phyloP scores from a whole-genome alignment of 2,113 vertebrate species.

The Carassius carassius region DNA sequence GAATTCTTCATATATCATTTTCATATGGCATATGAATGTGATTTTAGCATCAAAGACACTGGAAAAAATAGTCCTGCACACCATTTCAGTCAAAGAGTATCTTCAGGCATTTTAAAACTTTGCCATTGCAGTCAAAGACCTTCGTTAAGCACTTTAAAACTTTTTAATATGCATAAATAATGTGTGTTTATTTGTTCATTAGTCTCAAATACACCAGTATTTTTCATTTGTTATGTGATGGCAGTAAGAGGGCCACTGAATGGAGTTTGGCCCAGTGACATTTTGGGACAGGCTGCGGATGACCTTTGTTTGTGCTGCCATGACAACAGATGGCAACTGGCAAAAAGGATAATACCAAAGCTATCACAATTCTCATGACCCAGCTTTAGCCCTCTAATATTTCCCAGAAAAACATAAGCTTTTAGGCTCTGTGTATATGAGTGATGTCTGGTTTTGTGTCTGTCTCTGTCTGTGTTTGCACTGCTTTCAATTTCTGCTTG shows the following conservation, averaged over 20 bases:
- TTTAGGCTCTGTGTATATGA: background rate
- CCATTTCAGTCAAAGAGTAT: background rate
- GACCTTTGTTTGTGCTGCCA: constrained; percentile 39
- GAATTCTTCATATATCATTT: background rate
- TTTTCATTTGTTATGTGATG: background rate
- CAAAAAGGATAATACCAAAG: constrained; percentile 14
- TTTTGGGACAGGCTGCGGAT: constrained; percentile 9
- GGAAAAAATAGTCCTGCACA: no score
- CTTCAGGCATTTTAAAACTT: background rate
- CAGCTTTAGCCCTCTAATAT: constrained; percentile 25
- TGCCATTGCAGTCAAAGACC: background rate
- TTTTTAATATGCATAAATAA: background rate
- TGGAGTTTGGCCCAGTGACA: constrained; percentile 24
- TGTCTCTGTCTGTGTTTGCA: background rate
- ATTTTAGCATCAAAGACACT: background rate
- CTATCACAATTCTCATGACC: constrained; percentile 12
- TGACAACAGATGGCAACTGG: constrained; percentile 33
- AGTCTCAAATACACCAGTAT: background rate
- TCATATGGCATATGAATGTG: background rate
- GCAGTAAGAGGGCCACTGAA: background rate
- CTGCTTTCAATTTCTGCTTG: background rate
- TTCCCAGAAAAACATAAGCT: constrained; percentile 28
- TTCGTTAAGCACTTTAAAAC: background rate
- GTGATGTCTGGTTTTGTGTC: constrained; percentile 2
- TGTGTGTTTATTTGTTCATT: background rate